These are phyloP conservation scores for Chiloscyllium plagiosum DNA, from an alignment of 2,113 vertebrate genomes.

Conservation along the genomic window DNA sequence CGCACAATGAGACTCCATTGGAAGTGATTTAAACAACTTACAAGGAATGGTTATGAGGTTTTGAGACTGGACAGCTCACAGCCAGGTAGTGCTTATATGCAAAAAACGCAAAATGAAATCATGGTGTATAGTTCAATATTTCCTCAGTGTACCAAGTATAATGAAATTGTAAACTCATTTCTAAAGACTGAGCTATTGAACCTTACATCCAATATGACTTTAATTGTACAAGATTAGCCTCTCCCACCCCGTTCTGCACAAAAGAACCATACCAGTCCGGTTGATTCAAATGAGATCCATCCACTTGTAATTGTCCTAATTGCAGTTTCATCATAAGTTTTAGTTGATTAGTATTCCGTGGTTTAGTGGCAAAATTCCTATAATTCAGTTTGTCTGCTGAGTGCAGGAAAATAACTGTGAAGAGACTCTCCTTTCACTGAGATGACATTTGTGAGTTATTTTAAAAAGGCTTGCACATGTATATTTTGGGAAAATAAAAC, in stretches of 20 bases:
- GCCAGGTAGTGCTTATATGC: neutral
- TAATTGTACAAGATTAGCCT: neutral
- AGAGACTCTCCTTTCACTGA: neutral
- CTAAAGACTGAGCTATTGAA: neutral
- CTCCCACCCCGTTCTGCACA: neutral
- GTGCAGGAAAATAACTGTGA: neutral
- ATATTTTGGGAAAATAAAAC: neutral
- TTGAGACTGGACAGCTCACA: neutral
- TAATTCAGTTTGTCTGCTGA: neutral
- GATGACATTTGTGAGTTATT: neutral
- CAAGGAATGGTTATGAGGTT: neutral
- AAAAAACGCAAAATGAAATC: neutral
- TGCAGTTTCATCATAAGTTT: neutral
- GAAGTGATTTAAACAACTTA: neutral
- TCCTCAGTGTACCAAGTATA: neutral
- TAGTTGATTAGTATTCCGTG: neutral
- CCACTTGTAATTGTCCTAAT: neutral
- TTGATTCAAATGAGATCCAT: neutral
- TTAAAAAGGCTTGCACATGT: neutral
- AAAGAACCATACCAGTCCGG: neutral
- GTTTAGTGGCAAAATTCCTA: neutral
- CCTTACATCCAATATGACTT: neutral
- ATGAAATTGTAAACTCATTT: constrained; percentile 16
- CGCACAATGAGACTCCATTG: neutral
- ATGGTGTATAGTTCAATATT: neutral